Evolutionary conservation across 2,888 invertebrate species (phyloP), one percentile per base, ranked within the genome.

Genomic region (Apomyelois bistriatella): DNA sequence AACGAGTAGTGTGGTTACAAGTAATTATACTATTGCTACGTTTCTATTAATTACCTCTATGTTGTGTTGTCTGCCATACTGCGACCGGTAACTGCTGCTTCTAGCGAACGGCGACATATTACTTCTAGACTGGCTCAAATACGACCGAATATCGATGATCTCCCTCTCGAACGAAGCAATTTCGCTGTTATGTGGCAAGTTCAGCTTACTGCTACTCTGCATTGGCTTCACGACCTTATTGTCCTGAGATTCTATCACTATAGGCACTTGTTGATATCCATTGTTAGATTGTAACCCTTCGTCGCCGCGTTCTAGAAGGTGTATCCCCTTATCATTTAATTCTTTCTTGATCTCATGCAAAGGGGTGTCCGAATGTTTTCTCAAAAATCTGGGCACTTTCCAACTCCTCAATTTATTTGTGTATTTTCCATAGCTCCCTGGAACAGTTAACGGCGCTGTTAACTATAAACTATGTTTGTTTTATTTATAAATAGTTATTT

Each of bases 121-220:
- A 72, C 94, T 94, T 58, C 94, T 84, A 1, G 94, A 94, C 71
- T 94, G 94, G 64, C 94, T 94, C 58, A 94, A 91, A 66, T 94
- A 94, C 9, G 94, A 94, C 61, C 94, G 91, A 40, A 94, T 93
- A 66, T 94, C 94, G 55, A 94, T 93, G 22, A 93, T 92, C 68
- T 94, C 94, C 58, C 81, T 87, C 58, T 93, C 92, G 58, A 92
- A 92, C 56, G 91, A 89, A 15, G 91, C 91, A 62, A 73, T 70
- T 48, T 91, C 91, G 48, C 87, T 87, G 7, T 77, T 81, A 1
- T 84, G 85, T 0, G 91, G 91, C 42, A 90, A 83, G 58, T 89
- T 86, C 53, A 92, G 80, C 60, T 91, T 85, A 61, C 82, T 86
- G 55, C 70, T 76, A 58, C 84, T 78, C 54, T 76, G 79, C 15